phyloP scores from a whole-genome alignment of 2,797 vertebrate species.

The Gastrophryne carolinensis region DNA sequence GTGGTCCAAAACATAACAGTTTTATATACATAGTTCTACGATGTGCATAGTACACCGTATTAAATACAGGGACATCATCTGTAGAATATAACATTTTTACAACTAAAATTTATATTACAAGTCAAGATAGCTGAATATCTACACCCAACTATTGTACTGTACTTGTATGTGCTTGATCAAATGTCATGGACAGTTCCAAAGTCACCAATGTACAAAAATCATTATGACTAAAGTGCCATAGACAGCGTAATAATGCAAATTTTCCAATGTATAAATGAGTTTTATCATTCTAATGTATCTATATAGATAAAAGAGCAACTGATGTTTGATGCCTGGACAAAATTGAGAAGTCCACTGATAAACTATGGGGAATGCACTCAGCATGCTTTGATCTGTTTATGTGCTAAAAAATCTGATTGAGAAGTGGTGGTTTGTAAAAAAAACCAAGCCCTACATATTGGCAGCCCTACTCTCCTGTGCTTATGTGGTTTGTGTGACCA shows the following conservation, averaged over 20 bases:
- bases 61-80: conserved; percentile 1
- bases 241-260: not conserved
- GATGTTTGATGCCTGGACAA: not conserved
- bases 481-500: too few species aligned
- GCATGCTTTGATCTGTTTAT: not conserved
- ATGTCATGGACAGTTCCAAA: not conserved
- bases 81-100: not conserved
- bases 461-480: too few species aligned
- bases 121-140: not conserved
- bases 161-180: conserved; percentile 7
- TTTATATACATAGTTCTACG: conserved; percentile 7
- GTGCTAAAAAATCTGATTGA: too few species aligned
- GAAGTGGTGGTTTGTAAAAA: too few species aligned
- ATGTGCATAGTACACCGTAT: conserved; percentile 31
- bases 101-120: not conserved
- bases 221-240: not conserved
- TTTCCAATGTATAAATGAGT: not conserved
- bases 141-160: not conserved
- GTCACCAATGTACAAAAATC: not conserved
- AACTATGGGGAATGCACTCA: not conserved
- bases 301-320: not conserved
- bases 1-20: not conserved
- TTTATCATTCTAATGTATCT: not conserved
- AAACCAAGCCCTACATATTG: too few species aligned
- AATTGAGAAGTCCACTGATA: not conserved